Conservation (phyloP, 2,113 vertebrate genomes). For the Columbina picui region DNA sequence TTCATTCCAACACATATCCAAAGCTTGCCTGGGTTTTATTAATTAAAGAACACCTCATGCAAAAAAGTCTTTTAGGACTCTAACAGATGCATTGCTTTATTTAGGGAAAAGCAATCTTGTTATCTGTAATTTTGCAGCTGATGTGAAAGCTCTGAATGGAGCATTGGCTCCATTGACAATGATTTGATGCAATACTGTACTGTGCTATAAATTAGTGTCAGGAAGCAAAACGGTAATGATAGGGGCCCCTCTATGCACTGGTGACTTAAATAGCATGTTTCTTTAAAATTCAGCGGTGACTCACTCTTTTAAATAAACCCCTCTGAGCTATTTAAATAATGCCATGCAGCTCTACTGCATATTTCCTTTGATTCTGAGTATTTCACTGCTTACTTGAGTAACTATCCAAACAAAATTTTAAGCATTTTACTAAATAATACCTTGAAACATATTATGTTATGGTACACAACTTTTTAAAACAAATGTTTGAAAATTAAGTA, state of each 20-base stretch:
- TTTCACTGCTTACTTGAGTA: slow-evolving; percentile 27
- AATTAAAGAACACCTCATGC: slow-evolving; percentile 2
- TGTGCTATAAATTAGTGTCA: slow-evolving; percentile 74
- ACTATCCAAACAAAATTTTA: not conserved
- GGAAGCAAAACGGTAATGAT: slow-evolving; percentile 75
- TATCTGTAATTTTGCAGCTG: slow-evolving; percentile 59
- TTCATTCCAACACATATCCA: not conserved
- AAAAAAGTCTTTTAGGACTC: slow-evolving; percentile 26
- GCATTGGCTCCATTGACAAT: slow-evolving; percentile 70
- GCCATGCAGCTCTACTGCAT: slow-evolving; percentile 11
- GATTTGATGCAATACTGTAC: slow-evolving; percentile 30
- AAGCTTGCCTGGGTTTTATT: not conserved
- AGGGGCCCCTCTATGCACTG: slow-evolving; percentile 60
- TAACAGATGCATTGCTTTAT: slow-evolving; percentile 51
- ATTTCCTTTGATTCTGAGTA: slow-evolving; percentile 22
- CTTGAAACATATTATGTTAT: not conserved
- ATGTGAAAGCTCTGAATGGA: slow-evolving; percentile 55
- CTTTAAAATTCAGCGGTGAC: slow-evolving; percentile 71
- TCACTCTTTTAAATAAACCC: slow-evolving; percentile 69
- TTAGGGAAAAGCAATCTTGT: slow-evolving; percentile 52
- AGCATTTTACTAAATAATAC: not conserved
- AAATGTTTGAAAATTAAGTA: not conserved
- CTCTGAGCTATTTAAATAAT: slow-evolving; percentile 66
- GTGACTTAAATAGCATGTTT: slow-evolving; percentile 73
- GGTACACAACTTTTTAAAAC: not conserved